phyloP scores from a whole-genome alignment of 23 tunicate species.

The Styela clava region DNA sequence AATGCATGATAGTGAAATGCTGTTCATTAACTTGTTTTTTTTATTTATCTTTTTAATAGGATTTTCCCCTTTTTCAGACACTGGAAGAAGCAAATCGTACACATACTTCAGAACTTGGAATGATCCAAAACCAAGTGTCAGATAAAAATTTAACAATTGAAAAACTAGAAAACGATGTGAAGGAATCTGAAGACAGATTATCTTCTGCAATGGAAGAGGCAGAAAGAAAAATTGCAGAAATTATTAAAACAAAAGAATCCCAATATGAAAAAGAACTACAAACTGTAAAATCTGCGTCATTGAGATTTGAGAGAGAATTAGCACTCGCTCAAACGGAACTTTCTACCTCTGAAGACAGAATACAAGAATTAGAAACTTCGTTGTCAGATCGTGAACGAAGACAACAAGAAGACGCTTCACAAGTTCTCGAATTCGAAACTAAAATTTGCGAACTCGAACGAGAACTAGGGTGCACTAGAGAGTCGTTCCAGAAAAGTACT shows the following conservation, averaged over 20 bases:
- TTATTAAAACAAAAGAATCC: background rate
- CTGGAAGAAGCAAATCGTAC: background rate
- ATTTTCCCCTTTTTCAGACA: background rate
- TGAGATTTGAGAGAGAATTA: conserved; percentile 22
- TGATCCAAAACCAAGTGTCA: background rate
- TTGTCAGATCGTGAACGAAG: conserved; percentile 44
- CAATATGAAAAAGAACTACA: conserved; percentile 11
- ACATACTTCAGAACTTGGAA: background rate
- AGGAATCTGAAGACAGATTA: background rate
- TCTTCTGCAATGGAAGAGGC: background rate
- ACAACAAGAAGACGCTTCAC: conserved; percentile 11
- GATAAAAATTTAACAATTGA: background rate
- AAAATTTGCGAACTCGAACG: conserved; percentile 5
- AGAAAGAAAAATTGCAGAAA: background rate
- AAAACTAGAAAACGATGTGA: background rate
- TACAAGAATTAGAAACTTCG: conserved; percentile 59
- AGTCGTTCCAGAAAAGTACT: background rate
- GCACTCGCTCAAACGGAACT: conserved; percentile 21
- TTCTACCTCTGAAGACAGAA: conserved; percentile 40
- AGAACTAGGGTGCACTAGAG: background rate
- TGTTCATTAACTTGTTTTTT: too few species aligned
- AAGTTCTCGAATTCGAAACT: conserved; percentile 12
- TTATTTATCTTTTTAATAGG: too few species aligned
- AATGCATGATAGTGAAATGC: too few species aligned
- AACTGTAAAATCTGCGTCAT: background rate